Base-by-base conservation (phyloP, 2,113 vertebrate species). In the Chamaea fasciata region DNA sequence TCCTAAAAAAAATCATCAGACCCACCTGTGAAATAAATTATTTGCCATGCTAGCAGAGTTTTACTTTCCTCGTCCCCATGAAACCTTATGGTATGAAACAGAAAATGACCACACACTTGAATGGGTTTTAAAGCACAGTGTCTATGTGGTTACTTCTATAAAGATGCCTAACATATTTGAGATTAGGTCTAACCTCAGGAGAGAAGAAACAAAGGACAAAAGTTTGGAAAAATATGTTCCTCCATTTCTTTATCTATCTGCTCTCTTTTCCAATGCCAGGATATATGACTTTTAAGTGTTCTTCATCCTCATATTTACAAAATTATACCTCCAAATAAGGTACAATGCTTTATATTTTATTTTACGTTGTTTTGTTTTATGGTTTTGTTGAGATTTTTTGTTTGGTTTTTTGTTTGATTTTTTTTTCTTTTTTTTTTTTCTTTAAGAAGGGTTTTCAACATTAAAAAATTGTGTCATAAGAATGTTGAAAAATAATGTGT, bases 391-490 rank as follows among this genome's bases (percentile, higher is more conserved):
- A 6, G 44, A 8, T 46, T 44, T 44, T 46, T 41, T 41, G 44
- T 19, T 46, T 44, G 37, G 8, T 44, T 20, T 8, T 39, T 41
- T 23, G 8, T 47, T 11, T 9, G 44, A 9, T 46, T 44, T 44
- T 46, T 46, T 18, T 20, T 22, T 33, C 17, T n/a, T 6, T 10
- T 35, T 20, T 30, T 8, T 15, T 6, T 52, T 41, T 24, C 2
- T 59, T 64, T 65, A 14, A 47, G 6, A 47, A 6, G 46, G 5
- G 1, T 64, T 81, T 92, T 57, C 14, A 60, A 8, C 8, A 31
- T 60, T 46, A 30, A 5, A 44, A 80, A 80, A n/a, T 8, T 17
- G 0, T 2, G 0, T 16, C 37, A 53, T 37, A 41, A 68, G 7
- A 20, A 15, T 16, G 3, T 31, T 62, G 26, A 87, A 93, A 89